phyloP scores from a whole-genome alignment of 2,797 vertebrate species.

The Amphiprion clarkii region DNA sequence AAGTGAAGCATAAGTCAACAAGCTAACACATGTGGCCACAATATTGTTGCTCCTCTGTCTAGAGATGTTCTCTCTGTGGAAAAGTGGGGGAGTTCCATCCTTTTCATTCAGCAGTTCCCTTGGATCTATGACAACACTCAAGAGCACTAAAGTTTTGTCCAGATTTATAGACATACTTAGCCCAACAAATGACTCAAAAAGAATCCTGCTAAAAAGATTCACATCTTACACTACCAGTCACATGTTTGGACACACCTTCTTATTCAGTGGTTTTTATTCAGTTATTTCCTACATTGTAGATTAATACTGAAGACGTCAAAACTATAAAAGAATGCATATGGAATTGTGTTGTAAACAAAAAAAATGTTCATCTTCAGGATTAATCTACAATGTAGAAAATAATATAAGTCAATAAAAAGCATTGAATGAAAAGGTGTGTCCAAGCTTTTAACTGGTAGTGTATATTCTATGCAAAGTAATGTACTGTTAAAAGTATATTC shows the following conservation, averaged over 20 bases:
- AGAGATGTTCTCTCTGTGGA: constrained; percentile 60
- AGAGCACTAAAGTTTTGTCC: constrained; percentile 4
- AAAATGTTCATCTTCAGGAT: too few species aligned
- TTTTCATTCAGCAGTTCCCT: constrained; percentile 47
- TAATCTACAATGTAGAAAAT: too few species aligned
- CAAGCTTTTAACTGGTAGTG: too few species aligned
- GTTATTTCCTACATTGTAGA: too few species aligned
- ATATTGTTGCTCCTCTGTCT: constrained; percentile 74
- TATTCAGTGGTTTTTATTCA: too few species aligned
- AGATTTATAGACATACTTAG: constrained; percentile 27
- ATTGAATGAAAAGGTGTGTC: too few species aligned
- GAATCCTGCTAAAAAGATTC: constrained; percentile 8
- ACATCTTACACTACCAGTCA: neutral
- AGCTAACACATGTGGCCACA: constrained; percentile 83
- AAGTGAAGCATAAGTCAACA: constrained; percentile 81
- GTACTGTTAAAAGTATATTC: neutral
- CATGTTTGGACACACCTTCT: neutral
- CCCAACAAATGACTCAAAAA: constrained; percentile 15
- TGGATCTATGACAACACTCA: constrained; percentile 31
- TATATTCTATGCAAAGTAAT: neutral
- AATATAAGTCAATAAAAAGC: too few species aligned
- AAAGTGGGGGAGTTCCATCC: constrained; percentile 55
- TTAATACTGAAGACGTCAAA: too few species aligned
- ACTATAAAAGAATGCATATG: too few species aligned
- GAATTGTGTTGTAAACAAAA: too few species aligned